These are phyloP conservation scores for Oreochromis tanganicae DNA, from an alignment of 2,113 vertebrate species.

Conservation along the genomic window DNA sequence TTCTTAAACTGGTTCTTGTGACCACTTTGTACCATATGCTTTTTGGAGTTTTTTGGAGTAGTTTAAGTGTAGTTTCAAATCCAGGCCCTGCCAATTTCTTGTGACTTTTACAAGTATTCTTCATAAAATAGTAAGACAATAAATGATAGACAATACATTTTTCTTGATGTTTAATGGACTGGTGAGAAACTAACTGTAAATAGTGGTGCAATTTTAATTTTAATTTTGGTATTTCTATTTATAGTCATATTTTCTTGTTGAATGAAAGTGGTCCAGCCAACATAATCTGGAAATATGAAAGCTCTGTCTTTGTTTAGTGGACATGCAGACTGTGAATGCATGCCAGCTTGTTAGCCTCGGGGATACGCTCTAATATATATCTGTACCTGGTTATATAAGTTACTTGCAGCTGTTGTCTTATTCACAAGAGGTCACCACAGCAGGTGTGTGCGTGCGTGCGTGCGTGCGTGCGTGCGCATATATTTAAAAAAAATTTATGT, in stretches of 20 bases:
- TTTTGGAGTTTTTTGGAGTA: neutral
- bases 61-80: neutral
- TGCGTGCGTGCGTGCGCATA: neutral
- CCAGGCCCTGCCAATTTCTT: neutral
- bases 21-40: neutral
- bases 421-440: neutral
- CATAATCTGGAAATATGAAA: neutral
- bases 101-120: neutral
- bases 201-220: neutral
- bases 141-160: neutral
- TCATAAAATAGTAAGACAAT: neutral
- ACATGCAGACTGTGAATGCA: slow-evolving; percentile 1
- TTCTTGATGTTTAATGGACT: neutral
- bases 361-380: neutral
- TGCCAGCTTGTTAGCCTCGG: slow-evolving; percentile 20
- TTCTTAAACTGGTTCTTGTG: neutral
- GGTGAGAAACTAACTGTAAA: neutral
- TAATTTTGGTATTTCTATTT: neutral
- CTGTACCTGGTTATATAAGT: neutral
- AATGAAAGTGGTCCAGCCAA: neutral
- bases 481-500: neutral
- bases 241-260: neutral
- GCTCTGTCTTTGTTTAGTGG: neutral
- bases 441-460: neutral
- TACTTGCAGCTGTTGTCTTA: neutral